A percentile compares a stretch with the other conserved stretches of the same genome.
Conservation (phyloP, 2,113 vertebrate species). For the Mobula hypostoma region DNA sequence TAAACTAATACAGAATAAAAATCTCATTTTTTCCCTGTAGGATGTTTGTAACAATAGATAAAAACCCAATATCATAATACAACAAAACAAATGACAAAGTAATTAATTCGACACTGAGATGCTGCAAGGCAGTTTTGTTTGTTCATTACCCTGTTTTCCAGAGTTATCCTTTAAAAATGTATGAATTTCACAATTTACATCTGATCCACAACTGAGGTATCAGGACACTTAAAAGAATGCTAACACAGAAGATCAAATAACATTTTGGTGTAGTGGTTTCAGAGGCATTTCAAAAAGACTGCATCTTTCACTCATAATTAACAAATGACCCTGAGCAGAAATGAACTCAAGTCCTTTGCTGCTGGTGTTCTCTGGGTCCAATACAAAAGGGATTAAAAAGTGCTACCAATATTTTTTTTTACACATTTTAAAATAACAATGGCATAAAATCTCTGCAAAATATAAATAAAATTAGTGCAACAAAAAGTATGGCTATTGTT, state of each 20-base stretch:
- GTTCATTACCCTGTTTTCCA: conserved; percentile 20
- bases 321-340: conserved; percentile 32
- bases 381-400: conserved; percentile 33
- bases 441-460: conserved; percentile 6
- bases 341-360: conserved; percentile 23
- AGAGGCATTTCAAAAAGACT: conserved; percentile 1
- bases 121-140: conserved; percentile 10
- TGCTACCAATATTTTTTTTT: conserved; percentile 24
- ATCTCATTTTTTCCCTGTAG: not conserved
- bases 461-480: conserved; percentile 28
- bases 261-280: conserved; percentile 5
- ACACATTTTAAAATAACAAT: conserved; percentile 15
- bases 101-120: conserved; percentile 29
- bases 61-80: not conserved
- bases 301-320: conserved; percentile 23
- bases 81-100: not conserved
- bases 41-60: conserved; percentile 16
- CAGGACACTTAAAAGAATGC: not conserved
- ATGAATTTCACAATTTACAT: conserved; percentile 13
- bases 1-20: conserved; percentile 13
- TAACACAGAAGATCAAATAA: conserved; percentile 29
- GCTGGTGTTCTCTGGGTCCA: conserved; percentile 23
- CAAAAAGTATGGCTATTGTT: conserved; percentile 35
- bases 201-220: conserved; percentile 38
- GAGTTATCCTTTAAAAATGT: conserved; percentile 23